phyloP scores from a whole-genome alignment of 2,797 vertebrate species.

The Oreonectes daqikongensis region DNA sequence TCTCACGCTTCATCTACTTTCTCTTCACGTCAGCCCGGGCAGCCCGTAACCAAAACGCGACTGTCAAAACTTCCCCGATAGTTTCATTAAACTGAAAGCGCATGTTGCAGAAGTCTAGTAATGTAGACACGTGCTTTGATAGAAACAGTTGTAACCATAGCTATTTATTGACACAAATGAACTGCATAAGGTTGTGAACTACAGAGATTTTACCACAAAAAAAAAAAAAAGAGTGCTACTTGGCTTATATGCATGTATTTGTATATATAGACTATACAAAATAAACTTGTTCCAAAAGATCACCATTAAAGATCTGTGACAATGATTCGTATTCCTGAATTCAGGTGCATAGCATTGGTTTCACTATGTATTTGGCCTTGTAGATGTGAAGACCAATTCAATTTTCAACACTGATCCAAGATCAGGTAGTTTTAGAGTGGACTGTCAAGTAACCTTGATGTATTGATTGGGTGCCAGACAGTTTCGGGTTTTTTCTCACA shows the following conservation, averaged over 20 bases:
- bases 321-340: no score
- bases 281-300: no score
- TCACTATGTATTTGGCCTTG: not conserved
- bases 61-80: not conserved
- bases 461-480: conserved; percentile 21
- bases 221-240: no score
- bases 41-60: not conserved
- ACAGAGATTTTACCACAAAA: not conserved
- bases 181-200: not conserved
- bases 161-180: not conserved
- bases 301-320: no score
- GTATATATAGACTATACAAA: no score
- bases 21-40: not conserved
- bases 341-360: not conserved
- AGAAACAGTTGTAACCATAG: not conserved
- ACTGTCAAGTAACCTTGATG: not conserved
- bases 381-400: not conserved
- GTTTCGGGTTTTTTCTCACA: conserved; percentile 2
- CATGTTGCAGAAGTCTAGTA: not conserved
- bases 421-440: not conserved
- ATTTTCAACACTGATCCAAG: not conserved
- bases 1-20: not conserved
- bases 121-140: not conserved
- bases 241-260: no score
- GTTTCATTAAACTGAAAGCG: not conserved